phyloP scores from a whole-genome alignment of 1,140 invertebrate species.

The Cydia strobilella region DNA sequence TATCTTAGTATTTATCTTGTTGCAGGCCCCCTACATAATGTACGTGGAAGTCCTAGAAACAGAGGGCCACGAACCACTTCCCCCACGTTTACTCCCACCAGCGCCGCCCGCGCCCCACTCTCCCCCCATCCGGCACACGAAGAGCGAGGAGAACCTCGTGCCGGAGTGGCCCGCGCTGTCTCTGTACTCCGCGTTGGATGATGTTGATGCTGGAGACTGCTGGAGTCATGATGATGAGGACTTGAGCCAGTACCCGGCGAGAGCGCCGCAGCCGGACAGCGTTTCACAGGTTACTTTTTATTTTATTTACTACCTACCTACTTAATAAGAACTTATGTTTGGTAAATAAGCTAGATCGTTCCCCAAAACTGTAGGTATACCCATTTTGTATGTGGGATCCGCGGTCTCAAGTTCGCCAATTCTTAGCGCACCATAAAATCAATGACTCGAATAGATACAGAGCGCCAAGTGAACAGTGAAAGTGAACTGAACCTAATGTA shows the following conservation, averaged over 20 bases:
- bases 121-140: constrained; percentile 85
- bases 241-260: constrained; percentile 80
- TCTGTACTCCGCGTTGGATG: constrained; percentile 67
- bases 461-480: too few relatives aligned
- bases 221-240: constrained; percentile 99
- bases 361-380: too few relatives aligned
- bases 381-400: too few relatives aligned
- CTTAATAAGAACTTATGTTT: too few relatives aligned
- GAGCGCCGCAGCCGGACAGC: constrained; percentile 64
- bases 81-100: constrained; percentile 69
- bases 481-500: too few relatives aligned
- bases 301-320: too few relatives aligned
- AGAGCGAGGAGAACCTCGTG: constrained; percentile 95
- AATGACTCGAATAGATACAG: too few relatives aligned
- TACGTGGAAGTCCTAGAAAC: constrained; percentile 98
- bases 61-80: constrained; percentile 85
- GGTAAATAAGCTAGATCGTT: too few relatives aligned
- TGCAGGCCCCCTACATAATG: constrained; percentile 96
- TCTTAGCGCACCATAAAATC: too few relatives aligned
- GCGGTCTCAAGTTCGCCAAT: too few relatives aligned
- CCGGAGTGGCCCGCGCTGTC: constrained; percentile 72
- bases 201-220: constrained; percentile 70
- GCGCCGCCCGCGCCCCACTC: constrained; percentile 73
- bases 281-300: constrained; percentile 58
- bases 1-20: constrained; percentile 21